Base-by-base conservation (phyloP, 2,797 vertebrate genomes). In the Syndactyla subalaris region DNA sequence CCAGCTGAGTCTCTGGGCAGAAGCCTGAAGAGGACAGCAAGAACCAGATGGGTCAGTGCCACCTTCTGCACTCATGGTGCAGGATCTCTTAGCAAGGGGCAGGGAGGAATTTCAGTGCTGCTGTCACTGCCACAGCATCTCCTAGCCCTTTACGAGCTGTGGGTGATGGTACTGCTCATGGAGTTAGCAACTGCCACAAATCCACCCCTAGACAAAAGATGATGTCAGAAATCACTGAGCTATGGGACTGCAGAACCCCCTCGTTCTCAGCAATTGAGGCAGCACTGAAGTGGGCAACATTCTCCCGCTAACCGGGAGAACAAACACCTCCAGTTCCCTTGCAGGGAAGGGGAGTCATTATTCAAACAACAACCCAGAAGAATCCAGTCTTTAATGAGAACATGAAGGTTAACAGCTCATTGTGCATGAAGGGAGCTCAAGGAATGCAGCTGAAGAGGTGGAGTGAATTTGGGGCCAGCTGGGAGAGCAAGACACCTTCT, bases 1-100 rank as follows among this genome's bases (percentile, higher is more conserved):
- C 98, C 98, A 95, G 98, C 98, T 98, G 98, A 98, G 97, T 99
- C 98, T 99, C 99, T 97, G 98, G 98, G 98, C 98, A 99, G 98
- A 98, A 98, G 98, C 99, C 99, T 99, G 98, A 85, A 92, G 96
- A 95, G 96, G 93, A 97, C 79, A 97, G 96, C 48, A 92, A 97
- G 71, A 91, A 82, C 51, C 86, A 78, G 67, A 88, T 0, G 15
- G 21, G 51, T 98, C 81, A 98, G 88, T 38, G 58, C 70, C 1
- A 19, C 39, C 67, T 38, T 15, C 83, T 0, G 1, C 36, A 5
- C 43, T 30, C 0, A 1, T 18, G 12, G 77, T 2, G 0, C 0
- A 3, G 68, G 62, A 38, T 81, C 87, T 84, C 84, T 39, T 89
- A 84, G 55, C 51, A 68, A 39, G 91, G 95, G 93, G 70, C 89